These are phyloP conservation scores for Tetranychus cinnabarinus DNA, from an alignment of 1,140 invertebrate genomes.

Conservation along the genomic window DNA sequence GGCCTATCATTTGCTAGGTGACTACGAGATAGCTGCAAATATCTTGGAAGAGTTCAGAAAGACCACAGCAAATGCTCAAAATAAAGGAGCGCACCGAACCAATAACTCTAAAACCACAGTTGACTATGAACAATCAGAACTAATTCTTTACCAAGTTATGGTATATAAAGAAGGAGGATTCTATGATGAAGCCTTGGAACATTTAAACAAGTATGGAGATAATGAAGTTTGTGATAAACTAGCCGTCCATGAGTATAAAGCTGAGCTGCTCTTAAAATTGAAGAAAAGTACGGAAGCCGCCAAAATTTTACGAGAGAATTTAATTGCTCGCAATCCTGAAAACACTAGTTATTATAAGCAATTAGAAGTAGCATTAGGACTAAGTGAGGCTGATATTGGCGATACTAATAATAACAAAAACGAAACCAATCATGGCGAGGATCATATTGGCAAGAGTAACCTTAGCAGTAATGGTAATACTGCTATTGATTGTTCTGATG, in stretches of 20 bases:
- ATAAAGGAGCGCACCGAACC: background rate
- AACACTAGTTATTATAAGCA: conserved; percentile 76
- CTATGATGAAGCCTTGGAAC: conserved; percentile 52
- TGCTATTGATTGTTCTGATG: too few relatives aligned
- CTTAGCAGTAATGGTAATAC: background rate
- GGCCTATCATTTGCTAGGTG: conserved; percentile 86
- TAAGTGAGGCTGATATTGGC: background rate
- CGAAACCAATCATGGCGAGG: background rate
- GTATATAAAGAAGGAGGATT: conserved; percentile 77
- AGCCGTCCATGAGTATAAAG: conserved; percentile 52
- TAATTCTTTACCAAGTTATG: conserved; percentile 87
- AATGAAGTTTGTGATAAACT: conserved; percentile 80
- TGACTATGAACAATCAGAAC: conserved; percentile 91
- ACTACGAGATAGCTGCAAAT: conserved; percentile 87
- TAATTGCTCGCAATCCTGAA: conserved; percentile 83
- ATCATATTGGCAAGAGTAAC: background rate
- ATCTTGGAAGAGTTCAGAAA: conserved; percentile 85
- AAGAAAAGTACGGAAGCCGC: conserved; percentile 44
- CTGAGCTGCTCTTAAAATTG: conserved; percentile 38
- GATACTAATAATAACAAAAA: background rate
- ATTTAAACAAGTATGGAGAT: conserved; percentile 53
- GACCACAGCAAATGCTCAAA: conserved; percentile 22
- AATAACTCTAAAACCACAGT: conserved; percentile 31
- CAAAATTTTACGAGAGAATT: conserved; percentile 44
- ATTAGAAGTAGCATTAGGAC: conserved; percentile 52